Evolutionary conservation across 53 echinoderm and acorn worm genomes (phyloP), one percentile per base, ranked within the genome.

Genomic region (Hippasteria phrygiana): DNA sequence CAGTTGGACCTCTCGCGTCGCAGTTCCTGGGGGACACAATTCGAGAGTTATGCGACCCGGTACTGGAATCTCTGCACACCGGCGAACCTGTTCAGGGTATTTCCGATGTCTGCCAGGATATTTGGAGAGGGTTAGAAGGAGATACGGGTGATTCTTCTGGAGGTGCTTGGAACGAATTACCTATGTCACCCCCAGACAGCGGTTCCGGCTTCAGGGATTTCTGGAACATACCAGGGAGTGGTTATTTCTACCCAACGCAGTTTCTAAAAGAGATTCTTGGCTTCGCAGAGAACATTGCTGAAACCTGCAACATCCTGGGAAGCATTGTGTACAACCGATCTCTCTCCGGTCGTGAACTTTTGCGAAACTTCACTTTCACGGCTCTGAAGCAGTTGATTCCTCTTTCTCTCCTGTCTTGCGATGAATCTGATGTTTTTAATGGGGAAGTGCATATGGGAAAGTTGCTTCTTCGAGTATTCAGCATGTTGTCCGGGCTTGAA

Each of bases 201-300:
- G 26, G 26, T 55, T 17, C 55, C 10, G 10, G 33, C 8, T 28
- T 14, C 46, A 34, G 33, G 34, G 76, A 50, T 24, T 79, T 79
- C 41, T 79, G 79, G 79, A 10, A 79, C 79, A 59, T 59, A 79
- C 79, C 79, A 41, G 59, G 29, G 32, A 28, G 37, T 39, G 79
- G 79, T 24, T 38, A 55, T 34, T 56, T 79, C 62, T 56, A 56
- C 32, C 79, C 79, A 3, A 47, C 39, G 1, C 56, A 79, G 7
- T 79, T 79, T 56, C 14, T 79, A 0, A 48, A 79, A 22, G 79
- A 79, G 5, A 38, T 79, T 37, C 59, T 79, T 38, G 79, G 79
- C 26, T 79, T 79, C 47, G n/a, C 79, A 13, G 79, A 41, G 7
- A 50, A 79, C 47, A 79, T 26, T 62, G 14, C 47, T 20, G 41